Evolutionary conservation across 2,888 invertebrate species (phyloP).

Genomic region (Pollenia amentaria): DNA sequence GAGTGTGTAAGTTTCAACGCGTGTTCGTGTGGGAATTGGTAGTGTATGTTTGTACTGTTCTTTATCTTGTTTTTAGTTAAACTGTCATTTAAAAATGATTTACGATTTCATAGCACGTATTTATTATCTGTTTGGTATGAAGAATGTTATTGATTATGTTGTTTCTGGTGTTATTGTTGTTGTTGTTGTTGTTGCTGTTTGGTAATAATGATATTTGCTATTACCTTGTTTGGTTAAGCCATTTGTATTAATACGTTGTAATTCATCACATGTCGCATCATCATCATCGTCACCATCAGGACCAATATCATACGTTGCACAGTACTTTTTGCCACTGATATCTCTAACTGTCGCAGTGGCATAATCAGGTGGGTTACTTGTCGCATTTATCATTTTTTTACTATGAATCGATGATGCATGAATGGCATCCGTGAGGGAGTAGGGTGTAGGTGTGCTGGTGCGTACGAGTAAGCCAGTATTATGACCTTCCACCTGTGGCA

Average conservation of each 20-base stretch:
- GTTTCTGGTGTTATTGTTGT: constrained; percentile 12
- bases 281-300: constrained; percentile 52
- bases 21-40: background rate
- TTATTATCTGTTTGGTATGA: constrained; percentile 42
- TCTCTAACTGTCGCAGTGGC: constrained; percentile 26
- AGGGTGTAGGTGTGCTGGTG: constrained; percentile 73
- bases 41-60: background rate
- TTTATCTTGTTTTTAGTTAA: constrained; percentile 7
- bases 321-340: constrained; percentile 69
- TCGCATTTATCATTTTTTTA: constrained; percentile 56
- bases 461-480: constrained; percentile 80
- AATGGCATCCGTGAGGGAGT: constrained; percentile 67
- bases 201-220: constrained; percentile 52
- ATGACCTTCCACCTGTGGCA: constrained; percentile 81
- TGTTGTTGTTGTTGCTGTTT: constrained; percentile 4
- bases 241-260: constrained; percentile 71
- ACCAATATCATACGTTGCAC: constrained; percentile 61
- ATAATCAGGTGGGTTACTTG: constrained; percentile 38
- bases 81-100: constrained; percentile 49
- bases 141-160: constrained; percentile 50
- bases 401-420: constrained; percentile 28
- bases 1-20: background rate
- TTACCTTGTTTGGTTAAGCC: constrained; percentile 68
- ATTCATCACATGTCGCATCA: constrained; percentile 74
- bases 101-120: constrained; percentile 55